These are phyloP conservation scores for Melanophora roralis DNA, from an alignment of 2,888 invertebrate species.

Conservation along the genomic window DNA sequence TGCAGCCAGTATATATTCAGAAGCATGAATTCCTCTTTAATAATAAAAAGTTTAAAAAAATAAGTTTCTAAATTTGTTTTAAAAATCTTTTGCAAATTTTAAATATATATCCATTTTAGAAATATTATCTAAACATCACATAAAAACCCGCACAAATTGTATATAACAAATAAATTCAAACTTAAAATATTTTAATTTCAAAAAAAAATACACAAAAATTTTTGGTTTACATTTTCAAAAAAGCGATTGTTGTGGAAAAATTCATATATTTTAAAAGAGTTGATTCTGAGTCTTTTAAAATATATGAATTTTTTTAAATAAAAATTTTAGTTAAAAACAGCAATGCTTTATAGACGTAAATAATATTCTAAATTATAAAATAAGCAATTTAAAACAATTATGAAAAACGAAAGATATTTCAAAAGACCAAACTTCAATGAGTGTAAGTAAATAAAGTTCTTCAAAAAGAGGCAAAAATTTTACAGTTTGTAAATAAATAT, in stretches of 20 bases:
- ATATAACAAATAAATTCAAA: conserved; percentile 34
- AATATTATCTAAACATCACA: neutral
- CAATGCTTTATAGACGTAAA: conserved; percentile 58
- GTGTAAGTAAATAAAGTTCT: neutral
- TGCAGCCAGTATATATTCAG: too few species aligned
- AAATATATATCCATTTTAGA: conserved; percentile 2
- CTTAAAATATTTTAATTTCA: neutral
- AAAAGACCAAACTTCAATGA: conserved; percentile 32
- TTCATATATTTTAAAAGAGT: conserved; percentile 18
- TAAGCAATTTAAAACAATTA: conserved; percentile 43
- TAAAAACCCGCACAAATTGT: conserved; percentile 28
- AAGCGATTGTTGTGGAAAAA: conserved; percentile 55
- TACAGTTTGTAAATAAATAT: neutral
- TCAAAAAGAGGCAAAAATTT: neutral
- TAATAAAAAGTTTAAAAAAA: too few species aligned
- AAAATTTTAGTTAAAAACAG: conserved; percentile 7
- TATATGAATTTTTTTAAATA: conserved; percentile 42
- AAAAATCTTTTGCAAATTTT: too few species aligned
- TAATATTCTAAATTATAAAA: conserved; percentile 63
- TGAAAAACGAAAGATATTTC: neutral
- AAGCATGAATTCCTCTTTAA: too few species aligned
- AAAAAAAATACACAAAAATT: conserved; percentile 33
- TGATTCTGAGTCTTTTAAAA: neutral
- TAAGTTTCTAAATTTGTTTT: too few species aligned
- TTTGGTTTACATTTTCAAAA: conserved; percentile 55